Percentiles rank a stretch among this genome's conserved stretches.
Evolutionary conservation across 2,113 vertebrate species (phyloP).

Genomic region (Colinus virginianus): DNA sequence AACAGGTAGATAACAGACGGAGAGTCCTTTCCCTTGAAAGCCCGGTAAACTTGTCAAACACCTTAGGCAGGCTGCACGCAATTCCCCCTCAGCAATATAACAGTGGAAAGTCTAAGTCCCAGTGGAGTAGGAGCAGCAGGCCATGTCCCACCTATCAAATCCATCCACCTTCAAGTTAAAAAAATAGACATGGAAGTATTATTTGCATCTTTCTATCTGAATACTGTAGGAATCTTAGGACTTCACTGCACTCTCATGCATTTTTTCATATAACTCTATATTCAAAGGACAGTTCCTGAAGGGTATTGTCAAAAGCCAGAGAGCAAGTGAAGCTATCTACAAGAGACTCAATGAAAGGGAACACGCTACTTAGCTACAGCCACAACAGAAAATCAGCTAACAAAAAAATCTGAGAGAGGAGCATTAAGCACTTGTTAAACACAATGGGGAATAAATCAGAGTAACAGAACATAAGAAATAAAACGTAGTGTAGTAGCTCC

Average conservation of each 20-base stretch:
- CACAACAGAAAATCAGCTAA: not conserved
- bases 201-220: not conserved
- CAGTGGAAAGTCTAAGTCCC: not conserved
- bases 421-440: not conserved
- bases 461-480: not conserved
- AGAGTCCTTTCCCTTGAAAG: not conserved
- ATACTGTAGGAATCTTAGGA: not conserved
- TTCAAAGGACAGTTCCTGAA: not conserved
- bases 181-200: not conserved
- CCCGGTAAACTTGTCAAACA: not conserved
- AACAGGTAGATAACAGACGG: not conserved
- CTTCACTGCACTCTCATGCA: not conserved
- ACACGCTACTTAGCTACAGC: not conserved
- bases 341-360: not conserved
- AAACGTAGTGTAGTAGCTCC: not conserved
- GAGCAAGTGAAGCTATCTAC: not conserved
- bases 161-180: not conserved
- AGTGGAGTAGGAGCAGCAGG: not conserved
- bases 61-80: not conserved
- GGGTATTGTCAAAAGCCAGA: not conserved
- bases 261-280: not conserved
- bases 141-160: not conserved
- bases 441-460: not conserved
- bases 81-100: not conserved
- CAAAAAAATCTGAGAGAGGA: not conserved